Base-by-base conservation (phyloP, 2,797 vertebrate genomes). In the Epinephelus awoara region DNA sequence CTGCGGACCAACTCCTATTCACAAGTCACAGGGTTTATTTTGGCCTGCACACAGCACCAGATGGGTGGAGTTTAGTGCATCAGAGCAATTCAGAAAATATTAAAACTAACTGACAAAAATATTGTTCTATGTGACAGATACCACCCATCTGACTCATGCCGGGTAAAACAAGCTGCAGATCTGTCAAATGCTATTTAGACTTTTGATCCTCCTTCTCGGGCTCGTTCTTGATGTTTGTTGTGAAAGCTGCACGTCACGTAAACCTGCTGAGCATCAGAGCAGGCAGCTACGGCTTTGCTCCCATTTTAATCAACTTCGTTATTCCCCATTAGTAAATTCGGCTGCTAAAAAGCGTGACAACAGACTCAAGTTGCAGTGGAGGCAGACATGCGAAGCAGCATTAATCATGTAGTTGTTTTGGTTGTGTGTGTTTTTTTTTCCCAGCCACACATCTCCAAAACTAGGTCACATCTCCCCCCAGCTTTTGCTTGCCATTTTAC, bases 381-480 rank as follows among this genome's bases (percentile, higher is more conserved):
- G 17, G 47, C 71, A 79, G 66, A 80, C 70, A 61, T 83, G 69
- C 59, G 59, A 81, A 83, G 64, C 50, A 54, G 68, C 84, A 87
- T 91, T 91, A 90, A 93, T 93, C 88, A 86, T 86, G 88, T 71
- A 84, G 84, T 80, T 88, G 81, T 85, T 89, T 91, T 85, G 83
- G 86, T 77, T 79, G 79, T 80, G 34, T 34, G 8, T 42, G 12
- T 29, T 27, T 25, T 25, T 27, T 29, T 29, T 85, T 87, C 87
- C 73, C 74, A 70, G 72, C 80, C 70, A 80, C 62, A 61, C 70
- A 54, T 78, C 66, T 80, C 55, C 64, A 82, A 81, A 93, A 89
- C 75, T 93, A 85, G 92, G 92, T 93, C 92, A 93, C 64, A 34
- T 58, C 78, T 46, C 38, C 68, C 82, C 66, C 49, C 52, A 67